Base-by-base conservation (phyloP, 2,797 vertebrate genomes). In the Brachyalestes nurse region DNA sequence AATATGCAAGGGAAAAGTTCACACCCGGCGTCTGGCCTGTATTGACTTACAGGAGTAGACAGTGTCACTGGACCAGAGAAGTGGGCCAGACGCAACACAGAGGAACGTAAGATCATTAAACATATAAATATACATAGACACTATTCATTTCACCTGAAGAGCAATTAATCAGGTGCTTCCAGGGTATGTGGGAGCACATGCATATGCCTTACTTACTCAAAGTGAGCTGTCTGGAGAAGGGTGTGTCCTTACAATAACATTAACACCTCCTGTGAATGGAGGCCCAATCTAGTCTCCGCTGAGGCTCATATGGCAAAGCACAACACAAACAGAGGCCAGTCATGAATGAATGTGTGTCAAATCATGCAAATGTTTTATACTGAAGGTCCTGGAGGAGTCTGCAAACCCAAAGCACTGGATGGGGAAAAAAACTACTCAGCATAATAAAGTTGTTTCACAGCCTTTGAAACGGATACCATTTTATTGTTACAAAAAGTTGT, bases 281-380 rank as follows among this genome's bases (percentile, higher is more conserved):
- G 66, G 75, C 60, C 72, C 75, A 72, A 4, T 79, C 77, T 75
- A 34, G 34, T 75, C 73, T 55, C 17, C 12, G 51, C 65, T 82
- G 53, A 71, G 75, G 51, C 65, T 51, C 57, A 77, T 69, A 72
- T 61, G 75, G 75, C 61, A 75, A 80, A 79, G 55, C 78, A 53
- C 28, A 61, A 89, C 87, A 87, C 84, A 89, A 88, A 87, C 82
- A 23, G 23, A 2, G 25, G 66, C 21, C 51, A 45, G 51, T 66
- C 71, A 65, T 83, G 79, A 82, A 82, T 77, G 38, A 77, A 53
- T 75, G 76, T 72, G 70, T 83, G 79, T 83, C 77, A 80, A 80
- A 82, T 77, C 81, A 86, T 88, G 86, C 86, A 88, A 88, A 88
- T 86, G 51, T 45, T 77, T 62, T 77, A 60, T 40, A 83, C 70